Base-by-base conservation (phyloP, 2,888 invertebrate genomes). In the Tipula lateralis region DNA sequence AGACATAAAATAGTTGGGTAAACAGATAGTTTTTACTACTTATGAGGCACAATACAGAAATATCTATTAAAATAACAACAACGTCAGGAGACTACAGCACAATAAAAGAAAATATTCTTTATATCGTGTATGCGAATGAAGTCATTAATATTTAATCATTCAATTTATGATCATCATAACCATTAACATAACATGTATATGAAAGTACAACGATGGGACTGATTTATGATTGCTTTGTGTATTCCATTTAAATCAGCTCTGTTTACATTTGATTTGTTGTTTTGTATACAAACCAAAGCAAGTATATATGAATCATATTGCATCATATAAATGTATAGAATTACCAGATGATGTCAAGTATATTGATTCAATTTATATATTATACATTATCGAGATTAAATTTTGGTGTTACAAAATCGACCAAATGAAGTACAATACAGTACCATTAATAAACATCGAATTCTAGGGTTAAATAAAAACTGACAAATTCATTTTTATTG, bases 71-170 rank as follows among this genome's bases (percentile, higher is more conserved):
- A 50, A 13, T 16, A 50, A 12, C 66, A 66, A 9, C 36, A 36
- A 36, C 32, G 6, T 32, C 32, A 44, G n/a, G n/a, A n/a, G n/a
- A n/a, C n/a, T n/a, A n/a, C n/a, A n/a, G n/a, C n/a, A n/a, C n/a
- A n/a, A n/a, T n/a, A 66, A 66, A 66, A 66, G 66, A 24, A 66
- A 66, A 24, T 66, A 5, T 66, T 66, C 19, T 66, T 24, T n/a
- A n/a, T n/a, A 24, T 66, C 12, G 3, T 66, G 24, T 66, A 24
- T 66, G 66, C 24, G 66, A 66, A 66, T 66, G 66, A 66, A 66
- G 66, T 66, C 66, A 66, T 66, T 66, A 66, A 66, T 66, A 66
- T 66, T 66, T 66, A 66, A 66, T 66, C 66, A 66, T 19, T 24
- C 66, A 66, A 66, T 66, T 66, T 66, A 24, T 66, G 66, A 12